Conservation (phyloP, 2,113 vertebrate species). For the Gallinago paraguaiae region DNA sequence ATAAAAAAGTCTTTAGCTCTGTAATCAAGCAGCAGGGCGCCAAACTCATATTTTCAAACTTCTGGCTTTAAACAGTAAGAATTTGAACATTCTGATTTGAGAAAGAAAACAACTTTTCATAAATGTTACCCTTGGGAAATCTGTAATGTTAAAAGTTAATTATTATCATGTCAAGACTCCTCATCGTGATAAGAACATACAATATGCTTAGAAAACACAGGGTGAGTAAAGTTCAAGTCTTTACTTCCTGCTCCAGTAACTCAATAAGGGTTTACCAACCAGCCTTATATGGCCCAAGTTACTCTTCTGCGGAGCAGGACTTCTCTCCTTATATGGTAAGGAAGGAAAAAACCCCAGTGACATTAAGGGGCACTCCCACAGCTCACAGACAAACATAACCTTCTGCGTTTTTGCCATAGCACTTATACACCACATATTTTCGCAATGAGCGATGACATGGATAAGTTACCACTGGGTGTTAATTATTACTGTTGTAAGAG, state of each 20-base stretch:
- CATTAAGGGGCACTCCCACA: constrained; percentile 70
- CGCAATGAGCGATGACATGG: background rate
- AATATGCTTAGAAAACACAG: background rate
- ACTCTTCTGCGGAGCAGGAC: constrained; percentile 59
- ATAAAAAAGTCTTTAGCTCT: background rate
- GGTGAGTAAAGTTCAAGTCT: constrained; percentile 62
- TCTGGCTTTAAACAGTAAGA: background rate
- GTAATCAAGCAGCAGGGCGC: background rate
- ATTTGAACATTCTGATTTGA: background rate
- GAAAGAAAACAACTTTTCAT: background rate
- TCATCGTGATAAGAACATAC: background rate
- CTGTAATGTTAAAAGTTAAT: constrained; percentile 30
- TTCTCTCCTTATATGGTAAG: constrained; percentile 85
- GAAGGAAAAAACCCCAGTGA: constrained; percentile 51
- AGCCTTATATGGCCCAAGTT: constrained; percentile 59
- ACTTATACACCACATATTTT: constrained; percentile 29
- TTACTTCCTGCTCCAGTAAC: constrained; percentile 62
- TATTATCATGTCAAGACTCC: constrained; percentile 44
- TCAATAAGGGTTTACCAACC: constrained; percentile 24
- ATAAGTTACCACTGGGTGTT: background rate
- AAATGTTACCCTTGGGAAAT: background rate
- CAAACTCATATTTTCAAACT: background rate
- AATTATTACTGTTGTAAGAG: background rate
- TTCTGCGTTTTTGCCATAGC: constrained; percentile 5
- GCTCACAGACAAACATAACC: constrained; percentile 55